Conservation (phyloP, 2,797 vertebrate species). For the Odontamblyopus rebecca region DNA sequence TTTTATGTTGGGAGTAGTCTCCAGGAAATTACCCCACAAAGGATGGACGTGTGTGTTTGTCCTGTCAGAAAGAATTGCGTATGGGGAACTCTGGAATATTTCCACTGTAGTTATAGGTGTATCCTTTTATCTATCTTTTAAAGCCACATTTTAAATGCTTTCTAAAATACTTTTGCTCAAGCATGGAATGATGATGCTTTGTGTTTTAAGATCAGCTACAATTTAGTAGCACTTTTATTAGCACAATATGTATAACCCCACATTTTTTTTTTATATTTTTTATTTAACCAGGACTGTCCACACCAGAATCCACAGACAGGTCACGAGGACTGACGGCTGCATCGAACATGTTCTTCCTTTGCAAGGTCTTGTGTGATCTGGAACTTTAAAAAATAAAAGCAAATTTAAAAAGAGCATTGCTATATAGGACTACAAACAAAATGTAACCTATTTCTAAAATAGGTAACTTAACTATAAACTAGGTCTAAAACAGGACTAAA, state of each 20-base stretch:
- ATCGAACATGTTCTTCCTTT: background rate
- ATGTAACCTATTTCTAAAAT: background rate
- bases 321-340: background rate
- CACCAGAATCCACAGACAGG: conserved; percentile 35
- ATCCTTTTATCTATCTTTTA: background rate
- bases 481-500: too few relatives aligned
- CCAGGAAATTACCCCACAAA: too few relatives aligned
- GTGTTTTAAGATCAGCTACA: background rate
- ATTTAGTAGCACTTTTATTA: background rate
- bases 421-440: background rate
- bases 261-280: too few relatives aligned
- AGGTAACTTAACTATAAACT: too few relatives aligned
- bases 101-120: too few relatives aligned
- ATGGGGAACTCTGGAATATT: too few relatives aligned
- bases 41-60: too few relatives aligned
- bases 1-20: too few relatives aligned
- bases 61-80: too few relatives aligned
- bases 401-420: background rate
- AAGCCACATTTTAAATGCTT: background rate
- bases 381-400: background rate
- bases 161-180: background rate
- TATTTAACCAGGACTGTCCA: conserved; percentile 28
- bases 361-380: conserved; percentile 19
- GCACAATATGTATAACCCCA: background rate
- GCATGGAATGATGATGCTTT: too few relatives aligned